phyloP scores from a whole-genome alignment of 2,888 invertebrate species.

The Diarsia dahlii region DNA sequence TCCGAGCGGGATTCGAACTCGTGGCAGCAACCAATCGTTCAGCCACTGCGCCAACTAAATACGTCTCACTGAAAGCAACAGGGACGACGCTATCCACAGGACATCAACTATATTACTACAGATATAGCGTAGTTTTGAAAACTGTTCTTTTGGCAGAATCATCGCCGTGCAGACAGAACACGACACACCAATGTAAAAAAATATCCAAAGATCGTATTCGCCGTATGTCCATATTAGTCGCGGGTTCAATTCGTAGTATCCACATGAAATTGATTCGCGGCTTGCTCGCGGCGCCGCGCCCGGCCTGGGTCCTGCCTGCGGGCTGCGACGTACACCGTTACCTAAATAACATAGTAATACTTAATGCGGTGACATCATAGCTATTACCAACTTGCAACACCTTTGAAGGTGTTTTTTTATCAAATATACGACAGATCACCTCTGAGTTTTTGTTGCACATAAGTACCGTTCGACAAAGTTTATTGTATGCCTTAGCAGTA shows the following conservation, averaged over 20 bases:
- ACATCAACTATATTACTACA: background rate
- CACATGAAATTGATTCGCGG: conserved; percentile 55
- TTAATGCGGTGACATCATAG: conserved; percentile 44
- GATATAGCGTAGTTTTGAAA: too few species aligned
- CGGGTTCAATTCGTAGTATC: conserved; percentile 22
- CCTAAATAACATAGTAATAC: conserved; percentile 19
- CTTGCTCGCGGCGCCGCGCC: conserved; percentile 51
- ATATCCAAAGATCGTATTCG: conserved; percentile 15
- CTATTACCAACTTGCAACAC: background rate
- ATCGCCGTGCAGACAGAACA: background rate
- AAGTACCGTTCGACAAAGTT: background rate
- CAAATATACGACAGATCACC: background rate
- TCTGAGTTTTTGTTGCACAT: background rate
- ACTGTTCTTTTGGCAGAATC: background rate
- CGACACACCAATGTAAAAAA: background rate
- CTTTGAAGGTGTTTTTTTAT: background rate
- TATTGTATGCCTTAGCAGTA: background rate
- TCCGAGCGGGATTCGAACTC: background rate
- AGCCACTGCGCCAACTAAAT: background rate
- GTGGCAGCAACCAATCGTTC: background rate
- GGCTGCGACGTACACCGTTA: background rate
- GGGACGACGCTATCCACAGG: background rate
- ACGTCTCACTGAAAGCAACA: background rate
- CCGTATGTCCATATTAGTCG: conserved; percentile 38
- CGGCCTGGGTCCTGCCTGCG: background rate